Conservation (phyloP, 2,797 vertebrate genomes). For the Danionella dracula region DNA sequence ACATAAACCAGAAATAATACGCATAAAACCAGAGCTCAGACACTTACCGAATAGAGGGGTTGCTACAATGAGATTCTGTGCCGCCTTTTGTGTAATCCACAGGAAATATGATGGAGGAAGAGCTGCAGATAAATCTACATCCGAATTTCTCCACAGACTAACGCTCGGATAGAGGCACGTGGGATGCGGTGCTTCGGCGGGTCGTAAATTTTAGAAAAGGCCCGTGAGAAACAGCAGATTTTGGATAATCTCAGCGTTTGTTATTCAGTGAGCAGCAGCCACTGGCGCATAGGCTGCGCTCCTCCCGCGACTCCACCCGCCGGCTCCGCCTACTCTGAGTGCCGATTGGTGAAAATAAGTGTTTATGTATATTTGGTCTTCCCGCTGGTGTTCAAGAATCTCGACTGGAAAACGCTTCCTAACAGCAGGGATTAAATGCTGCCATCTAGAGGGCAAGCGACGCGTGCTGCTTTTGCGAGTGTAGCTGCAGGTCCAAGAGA, state of each 20-base stretch:
- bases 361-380: conserved; percentile 68
- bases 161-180: conserved; percentile 18
- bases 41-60: conserved; percentile 39
- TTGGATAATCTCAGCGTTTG: conserved; percentile 60
- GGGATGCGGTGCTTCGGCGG: conserved; percentile 32
- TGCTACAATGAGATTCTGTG: conserved; percentile 35
- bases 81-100: conserved; percentile 67
- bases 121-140: conserved; percentile 48
- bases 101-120: conserved; percentile 41
- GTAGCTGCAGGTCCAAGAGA: too few relatives aligned
- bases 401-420: not conserved
- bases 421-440: not conserved
- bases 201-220: conserved; percentile 16
- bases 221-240: conserved; percentile 17
- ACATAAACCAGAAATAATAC: not conserved
- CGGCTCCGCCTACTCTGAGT: conserved; percentile 59
- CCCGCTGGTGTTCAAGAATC: conserved; percentile 65
- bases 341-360: conserved; percentile 64
- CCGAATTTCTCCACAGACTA: conserved; percentile 24
- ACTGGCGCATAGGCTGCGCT: conserved; percentile 60
- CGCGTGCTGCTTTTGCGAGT: too few relatives aligned
- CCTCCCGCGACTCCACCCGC: conserved; percentile 69
- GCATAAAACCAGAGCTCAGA: not conserved
- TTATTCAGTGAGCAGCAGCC: conserved; percentile 63
- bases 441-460: conserved; percentile 24